Evolutionary conservation across 2,797 vertebrate species (phyloP), one percentile per base, ranked within the genome.

Genomic region (Platalea minor): DNA sequence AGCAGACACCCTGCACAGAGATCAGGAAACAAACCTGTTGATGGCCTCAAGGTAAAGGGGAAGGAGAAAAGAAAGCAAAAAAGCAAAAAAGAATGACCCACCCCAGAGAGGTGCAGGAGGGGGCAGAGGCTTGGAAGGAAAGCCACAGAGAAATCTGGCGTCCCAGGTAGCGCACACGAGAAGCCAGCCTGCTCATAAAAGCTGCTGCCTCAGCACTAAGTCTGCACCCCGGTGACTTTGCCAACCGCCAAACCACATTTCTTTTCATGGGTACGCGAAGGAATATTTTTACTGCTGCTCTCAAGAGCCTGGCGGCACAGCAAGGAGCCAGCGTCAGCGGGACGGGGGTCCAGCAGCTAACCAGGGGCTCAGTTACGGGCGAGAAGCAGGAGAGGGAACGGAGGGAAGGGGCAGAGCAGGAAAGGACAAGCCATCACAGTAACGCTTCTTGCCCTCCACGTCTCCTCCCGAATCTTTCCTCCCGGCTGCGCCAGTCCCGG

Each of bases 21-120:
- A 85, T 82, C 87, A 83, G 91, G 93, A 96, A 96, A 94, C 70
- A 68, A 94, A 95, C 51, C 82, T 92, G 82, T 14, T 14, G 82
- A 91, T 85, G 79, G 87, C 94, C 80, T 64, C 76, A 37, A 76
- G 91, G 76, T 48, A 93, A 86, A 93, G 86, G 61, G 70, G 85
- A 91, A 75, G n/a, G 45, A 35, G 53, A 93, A 74, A 61, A 73
- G n/a, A 59, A 46, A 91, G 56, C 9, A 25, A 37, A 39, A 25
- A 33, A 57, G 25, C 25, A 75, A 76, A 85, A 74, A n/a, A 19
- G 25, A 83, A 56, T 20, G 59, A 56, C 15, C 63, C 46, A 72
- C 29, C 35, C 3, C 46, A 28, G 2, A 35, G 60, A 78, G 78
- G 59, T 21, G 48, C 59, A 45, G 63, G 76, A 94, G 25, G 10